These are phyloP conservation scores for Donacobius atricapilla DNA, from an alignment of 2,113 vertebrate genomes.

Conservation along the genomic window DNA sequence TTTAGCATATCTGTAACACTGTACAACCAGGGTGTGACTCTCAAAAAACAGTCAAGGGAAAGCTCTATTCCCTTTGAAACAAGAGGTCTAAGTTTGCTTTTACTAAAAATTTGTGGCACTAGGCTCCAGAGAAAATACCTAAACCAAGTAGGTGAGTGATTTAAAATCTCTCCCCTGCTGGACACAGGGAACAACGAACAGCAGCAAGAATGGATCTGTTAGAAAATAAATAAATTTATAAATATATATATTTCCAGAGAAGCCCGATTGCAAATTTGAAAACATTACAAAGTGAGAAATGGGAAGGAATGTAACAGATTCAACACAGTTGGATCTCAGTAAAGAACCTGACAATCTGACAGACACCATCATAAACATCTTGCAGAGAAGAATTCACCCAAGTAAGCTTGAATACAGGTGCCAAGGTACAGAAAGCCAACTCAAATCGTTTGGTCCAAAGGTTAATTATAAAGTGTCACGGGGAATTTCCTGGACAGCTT, in stretches of 20 bases:
- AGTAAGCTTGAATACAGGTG: not conserved
- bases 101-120: not conserved
- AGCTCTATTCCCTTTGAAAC: not conserved
- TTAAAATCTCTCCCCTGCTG: not conserved
- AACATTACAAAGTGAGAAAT: not conserved
- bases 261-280: not conserved
- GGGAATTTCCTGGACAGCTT: not conserved
- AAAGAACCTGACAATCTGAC: not conserved
- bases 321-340: not conserved
- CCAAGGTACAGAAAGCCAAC: not conserved
- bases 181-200: not conserved
- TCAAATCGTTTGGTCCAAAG: not conserved
- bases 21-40: not conserved
- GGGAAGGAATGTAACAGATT: not conserved
- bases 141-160: not conserved
- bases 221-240: not conserved
- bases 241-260: not conserved
- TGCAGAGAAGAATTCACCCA: not conserved
- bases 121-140: not conserved
- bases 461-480: not conserved
- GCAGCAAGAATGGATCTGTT: not conserved
- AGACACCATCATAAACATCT: not conserved
- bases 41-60: not conserved
- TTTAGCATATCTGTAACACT: not conserved
- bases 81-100: not conserved